Conservation (phyloP, 2,113 vertebrate genomes). For the Burhinus bistriatus region DNA sequence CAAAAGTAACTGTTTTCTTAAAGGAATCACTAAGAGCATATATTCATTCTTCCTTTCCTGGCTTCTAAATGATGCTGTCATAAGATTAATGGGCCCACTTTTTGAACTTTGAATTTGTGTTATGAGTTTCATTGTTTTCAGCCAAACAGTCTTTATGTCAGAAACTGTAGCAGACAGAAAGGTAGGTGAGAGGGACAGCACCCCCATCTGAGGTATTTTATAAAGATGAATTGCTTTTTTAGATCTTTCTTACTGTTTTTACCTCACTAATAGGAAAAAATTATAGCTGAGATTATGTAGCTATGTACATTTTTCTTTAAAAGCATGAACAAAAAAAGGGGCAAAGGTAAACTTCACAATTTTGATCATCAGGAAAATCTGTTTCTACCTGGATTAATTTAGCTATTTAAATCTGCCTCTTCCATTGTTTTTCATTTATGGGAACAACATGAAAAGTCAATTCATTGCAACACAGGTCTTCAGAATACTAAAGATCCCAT, state of each 20-base stretch:
- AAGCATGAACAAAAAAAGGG: background rate
- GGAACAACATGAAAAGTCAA: background rate
- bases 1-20: background rate
- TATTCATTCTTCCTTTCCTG: background rate
- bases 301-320: background rate
- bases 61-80: background rate
- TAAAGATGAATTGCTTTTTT: background rate
- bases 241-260: background rate
- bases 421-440: background rate
- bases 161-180: background rate
- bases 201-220: background rate
- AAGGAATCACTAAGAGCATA: background rate
- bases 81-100: background rate
- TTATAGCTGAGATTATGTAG: background rate
- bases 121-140: background rate
- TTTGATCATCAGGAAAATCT: background rate
- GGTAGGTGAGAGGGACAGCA: background rate
- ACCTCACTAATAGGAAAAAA: background rate
- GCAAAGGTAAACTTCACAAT: background rate
- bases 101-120: background rate
- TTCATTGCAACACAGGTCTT: background rate
- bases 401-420: background rate
- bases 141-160: background rate
- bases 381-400: background rate
- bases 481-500: background rate